Conservation (phyloP, 1,140 invertebrate genomes). For the Macrocentrus cingulum region DNA sequence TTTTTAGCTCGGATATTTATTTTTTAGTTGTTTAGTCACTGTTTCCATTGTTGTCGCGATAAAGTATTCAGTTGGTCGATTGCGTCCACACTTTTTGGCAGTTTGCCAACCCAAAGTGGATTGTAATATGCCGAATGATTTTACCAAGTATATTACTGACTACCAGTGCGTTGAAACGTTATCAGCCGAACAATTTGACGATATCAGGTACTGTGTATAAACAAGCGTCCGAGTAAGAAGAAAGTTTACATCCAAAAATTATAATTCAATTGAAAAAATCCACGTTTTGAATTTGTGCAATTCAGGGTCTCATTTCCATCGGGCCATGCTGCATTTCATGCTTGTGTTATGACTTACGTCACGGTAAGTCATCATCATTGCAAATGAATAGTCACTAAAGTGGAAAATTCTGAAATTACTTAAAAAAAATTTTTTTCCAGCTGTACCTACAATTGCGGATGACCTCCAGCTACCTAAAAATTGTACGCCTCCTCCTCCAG, state of each 20-base stretch:
- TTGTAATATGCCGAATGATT: background rate
- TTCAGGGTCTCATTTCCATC: slow-evolving; percentile 77
- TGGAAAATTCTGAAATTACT: slow-evolving; percentile 33
- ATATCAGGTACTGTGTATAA: background rate
- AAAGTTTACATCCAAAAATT: too few species aligned
- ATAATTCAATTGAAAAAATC: background rate
- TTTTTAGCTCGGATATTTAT: background rate
- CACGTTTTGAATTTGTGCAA: background rate
- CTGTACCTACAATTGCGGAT: slow-evolving; percentile 81
- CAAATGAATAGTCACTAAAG: background rate
- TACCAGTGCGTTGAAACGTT: background rate
- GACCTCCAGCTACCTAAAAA: slow-evolving; percentile 72
- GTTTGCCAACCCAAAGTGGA: background rate
- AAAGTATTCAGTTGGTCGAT: background rate
- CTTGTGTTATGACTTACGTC: slow-evolving; percentile 78
- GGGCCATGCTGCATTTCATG: slow-evolving; percentile 79
- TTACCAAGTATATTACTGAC: background rate
- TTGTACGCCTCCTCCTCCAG: slow-evolving; percentile 76
- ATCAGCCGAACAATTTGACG: background rate
- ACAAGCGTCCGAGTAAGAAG: too few species aligned
- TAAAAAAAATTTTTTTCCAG: too few species aligned
- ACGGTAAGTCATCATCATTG: slow-evolving; percentile 64
- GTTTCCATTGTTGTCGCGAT: background rate
- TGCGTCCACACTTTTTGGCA: background rate
- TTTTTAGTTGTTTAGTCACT: background rate